Conservation (phyloP, 2,888 invertebrate species). For the Latheticus oryzae region DNA sequence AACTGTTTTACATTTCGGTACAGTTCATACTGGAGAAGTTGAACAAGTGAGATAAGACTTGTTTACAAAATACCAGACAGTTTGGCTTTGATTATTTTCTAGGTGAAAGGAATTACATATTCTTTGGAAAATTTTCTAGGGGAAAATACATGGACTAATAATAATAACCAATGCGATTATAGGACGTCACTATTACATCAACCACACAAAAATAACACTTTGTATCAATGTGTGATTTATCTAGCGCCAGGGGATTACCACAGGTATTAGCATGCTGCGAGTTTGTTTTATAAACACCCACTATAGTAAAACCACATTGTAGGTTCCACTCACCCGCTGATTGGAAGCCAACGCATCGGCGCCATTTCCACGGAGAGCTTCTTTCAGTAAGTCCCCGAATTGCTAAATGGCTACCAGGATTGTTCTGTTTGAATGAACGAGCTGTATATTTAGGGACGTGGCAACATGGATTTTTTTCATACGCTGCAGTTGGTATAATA, state of each 20-base stretch:
- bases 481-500: conserved; percentile 91
- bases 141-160: conserved; percentile 70
- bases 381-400: conserved; percentile 93
- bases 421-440: conserved; percentile 95
- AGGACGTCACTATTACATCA: conserved; percentile 71
- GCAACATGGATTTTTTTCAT: conserved; percentile 96
- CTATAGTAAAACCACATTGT: conserved; percentile 10
- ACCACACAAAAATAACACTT: conserved; percentile 69
- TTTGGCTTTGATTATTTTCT: conserved; percentile 37
- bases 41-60: conserved; percentile 86
- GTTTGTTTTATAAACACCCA: too few species aligned
- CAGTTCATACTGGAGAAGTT: conserved; percentile 83
- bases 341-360: conserved; percentile 86
- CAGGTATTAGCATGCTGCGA: too few species aligned
- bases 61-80: conserved; percentile 22
- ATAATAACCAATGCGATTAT: conserved; percentile 62
- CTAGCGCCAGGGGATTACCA: conserved; percentile 99
- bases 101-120: conserved; percentile 91
- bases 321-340: conserved; percentile 73
- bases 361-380: conserved; percentile 93
- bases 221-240: conserved; percentile 96
- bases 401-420: conserved; percentile 87
- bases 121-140: conserved; percentile 92
- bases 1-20: conserved; percentile 88
- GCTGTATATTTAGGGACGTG: conserved; percentile 92